Conservation (phyloP, 64 coral and sea anemone species). For the Porites lutea region DNA sequence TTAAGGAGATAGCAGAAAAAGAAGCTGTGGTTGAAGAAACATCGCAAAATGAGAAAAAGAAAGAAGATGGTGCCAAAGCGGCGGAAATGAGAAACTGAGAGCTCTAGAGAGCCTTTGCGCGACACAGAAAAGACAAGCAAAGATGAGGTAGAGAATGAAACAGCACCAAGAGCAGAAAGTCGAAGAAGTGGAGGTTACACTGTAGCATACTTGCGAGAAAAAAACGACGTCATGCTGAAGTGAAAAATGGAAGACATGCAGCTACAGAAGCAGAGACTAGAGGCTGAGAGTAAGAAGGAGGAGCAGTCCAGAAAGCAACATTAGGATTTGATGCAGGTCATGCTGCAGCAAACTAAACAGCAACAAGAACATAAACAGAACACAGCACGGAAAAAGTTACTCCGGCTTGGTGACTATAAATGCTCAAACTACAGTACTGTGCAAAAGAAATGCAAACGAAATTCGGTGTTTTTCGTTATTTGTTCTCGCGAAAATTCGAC, state of each 20-base stretch:
- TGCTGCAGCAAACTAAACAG: not conserved
- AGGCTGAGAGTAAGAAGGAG: slow-evolving; percentile 17
- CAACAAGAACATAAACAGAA: not conserved
- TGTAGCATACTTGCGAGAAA: not conserved
- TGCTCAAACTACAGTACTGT: too few relatives aligned
- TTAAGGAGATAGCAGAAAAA: slow-evolving; percentile 35
- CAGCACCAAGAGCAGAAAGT: not conserved
- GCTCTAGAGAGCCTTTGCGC: too few relatives aligned
- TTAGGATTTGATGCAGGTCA: not conserved
- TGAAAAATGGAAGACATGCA: slow-evolving; percentile 14
- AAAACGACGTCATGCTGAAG: slow-evolving; percentile 10
- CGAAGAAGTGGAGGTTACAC: not conserved
- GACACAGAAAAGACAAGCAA: too few relatives aligned
- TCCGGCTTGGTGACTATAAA: too few relatives aligned
- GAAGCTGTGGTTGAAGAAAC: slow-evolving; percentile 15
- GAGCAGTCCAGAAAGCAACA: slow-evolving; percentile 8
- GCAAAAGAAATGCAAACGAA: too few relatives aligned
- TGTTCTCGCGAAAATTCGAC: too few relatives aligned
- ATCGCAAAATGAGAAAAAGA: slow-evolving; percentile 29
- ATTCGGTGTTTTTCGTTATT: too few relatives aligned
- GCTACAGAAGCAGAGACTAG: not conserved
- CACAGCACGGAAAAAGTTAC: too few relatives aligned
- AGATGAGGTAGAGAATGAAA: too few relatives aligned
- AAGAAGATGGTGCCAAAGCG: too few relatives aligned
- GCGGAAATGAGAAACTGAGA: too few relatives aligned